A percentile compares a stretch with the other conserved stretches of the same genome.
phyloP scores from a whole-genome alignment of 2,797 vertebrate genomes.

The Emys orbicularis region DNA sequence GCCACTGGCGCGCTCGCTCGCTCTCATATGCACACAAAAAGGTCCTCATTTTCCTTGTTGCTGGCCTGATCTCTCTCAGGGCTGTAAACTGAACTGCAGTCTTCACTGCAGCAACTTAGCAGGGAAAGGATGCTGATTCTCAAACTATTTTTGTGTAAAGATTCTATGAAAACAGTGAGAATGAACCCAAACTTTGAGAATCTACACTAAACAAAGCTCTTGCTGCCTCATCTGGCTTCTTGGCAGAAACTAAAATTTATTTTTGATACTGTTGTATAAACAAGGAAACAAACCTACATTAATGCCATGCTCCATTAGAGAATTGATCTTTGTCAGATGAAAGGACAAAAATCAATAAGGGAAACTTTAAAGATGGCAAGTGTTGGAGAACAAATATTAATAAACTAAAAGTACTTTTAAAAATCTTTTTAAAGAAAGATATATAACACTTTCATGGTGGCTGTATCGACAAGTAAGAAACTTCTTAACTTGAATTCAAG shows the following conservation, averaged over 20 bases:
- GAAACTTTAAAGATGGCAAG: neutral
- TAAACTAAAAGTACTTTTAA: neutral
- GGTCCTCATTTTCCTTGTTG: neutral
- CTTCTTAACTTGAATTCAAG: neutral
- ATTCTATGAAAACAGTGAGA: neutral
- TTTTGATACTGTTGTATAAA: neutral
- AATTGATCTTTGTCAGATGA: neutral
- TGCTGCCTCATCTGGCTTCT: neutral
- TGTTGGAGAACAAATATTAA: neutral
- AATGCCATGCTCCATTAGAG: neutral
- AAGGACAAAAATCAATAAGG: neutral
- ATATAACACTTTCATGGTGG: neutral
- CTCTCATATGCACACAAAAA: neutral
- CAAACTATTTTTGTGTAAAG: neutral
- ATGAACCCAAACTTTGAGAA: neutral
- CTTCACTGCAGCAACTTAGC: neutral
- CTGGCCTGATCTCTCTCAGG: neutral
- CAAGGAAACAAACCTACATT: neutral
- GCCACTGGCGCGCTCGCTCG: neutral
- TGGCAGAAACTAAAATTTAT: neutral
- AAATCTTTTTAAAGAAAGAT: neutral
- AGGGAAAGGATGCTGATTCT: neutral
- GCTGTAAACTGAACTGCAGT: constrained; percentile 1
- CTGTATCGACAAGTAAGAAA: neutral
- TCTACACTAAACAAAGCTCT: neutral